Base-by-base conservation (phyloP, 1,140 invertebrate genomes). In the Cecropterus lyciades region DNA sequence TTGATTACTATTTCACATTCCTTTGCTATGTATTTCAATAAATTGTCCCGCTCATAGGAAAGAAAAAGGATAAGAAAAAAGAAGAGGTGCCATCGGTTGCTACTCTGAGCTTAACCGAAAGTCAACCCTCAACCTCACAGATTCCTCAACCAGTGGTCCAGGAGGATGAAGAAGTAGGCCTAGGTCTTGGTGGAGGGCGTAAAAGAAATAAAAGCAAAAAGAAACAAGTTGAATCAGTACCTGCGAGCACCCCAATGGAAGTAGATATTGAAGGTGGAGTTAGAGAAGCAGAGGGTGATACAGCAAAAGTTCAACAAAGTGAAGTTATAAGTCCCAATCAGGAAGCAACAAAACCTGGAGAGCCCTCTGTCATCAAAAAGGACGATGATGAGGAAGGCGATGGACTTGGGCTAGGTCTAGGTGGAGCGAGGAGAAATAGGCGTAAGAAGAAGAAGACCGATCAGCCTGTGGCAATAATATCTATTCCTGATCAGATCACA, bases 41-140 rank as follows among this genome's bases (percentile, higher is more conserved):
- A 3, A 24, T 24, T 24, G 5, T 24, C 20, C 7, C 13, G n/a
- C n/a, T 45, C 68, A 43, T 55, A 80, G 82, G 78, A 11, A 84
- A 81, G 60, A 87, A 87, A 46, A 84, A 82, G 49, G 75, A 68
- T 20, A 74, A 74, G 48, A 72, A 10, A 10, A 33, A 33, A 76
- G 42, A 70, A 27, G 57, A 65, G 15, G 42, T 64, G 20, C 52
- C 66, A 13, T 27, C 67, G 8, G 11, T 67, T 48, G 64, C 57
- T 6, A 46, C 67, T 60, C 43, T 59, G 10, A 13, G n/a, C 7
- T 4, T 46, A 0, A 59, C 17, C 16, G 73, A 70, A 53, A 43
- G n/a, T 49, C 52, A 56, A 40, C 51, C 74, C 9, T 56, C 73
- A 33, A 49, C 62, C 17, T 63, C 71, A 43, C 52, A 65, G 5